Conservation (phyloP, 2,113 vertebrate genomes). For the Seriola rivoliana region DNA sequence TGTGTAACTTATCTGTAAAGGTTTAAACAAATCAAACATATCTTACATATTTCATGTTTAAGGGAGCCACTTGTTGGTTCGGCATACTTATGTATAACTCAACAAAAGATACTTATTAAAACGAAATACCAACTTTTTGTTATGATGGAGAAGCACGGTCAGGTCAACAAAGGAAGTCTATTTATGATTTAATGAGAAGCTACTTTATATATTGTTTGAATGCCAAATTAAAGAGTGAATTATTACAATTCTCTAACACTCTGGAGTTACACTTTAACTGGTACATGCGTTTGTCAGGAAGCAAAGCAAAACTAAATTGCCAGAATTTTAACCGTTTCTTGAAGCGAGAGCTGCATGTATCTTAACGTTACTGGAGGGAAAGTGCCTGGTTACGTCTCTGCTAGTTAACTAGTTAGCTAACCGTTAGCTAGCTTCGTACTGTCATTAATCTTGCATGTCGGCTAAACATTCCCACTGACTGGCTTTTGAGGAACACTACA, state of each 20-base stretch:
- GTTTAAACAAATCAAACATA: neutral
- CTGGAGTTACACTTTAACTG: neutral
- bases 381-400: neutral
- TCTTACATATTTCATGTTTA: neutral
- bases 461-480: neutral
- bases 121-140: neutral
- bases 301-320: neutral
- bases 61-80: neutral
- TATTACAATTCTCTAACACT: neutral
- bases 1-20: fast-evolving
- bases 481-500: neutral
- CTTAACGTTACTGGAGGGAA: no score
- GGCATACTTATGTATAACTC: neutral
- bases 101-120: neutral
- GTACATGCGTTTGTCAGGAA: neutral
- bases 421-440: conserved; percentile 29
- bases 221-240: neutral
- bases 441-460: neutral
- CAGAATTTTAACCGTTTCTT: neutral
- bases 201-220: neutral
- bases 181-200: neutral
- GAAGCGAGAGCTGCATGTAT: no score
- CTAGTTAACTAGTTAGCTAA: conserved; percentile 55
- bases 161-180: neutral
- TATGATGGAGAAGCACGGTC: no score